A percentile compares a stretch with the other conserved stretches of the same genome.
Evolutionary conservation across 2,113 vertebrate species (phyloP).

Genomic region (Corythaeola cristata): DNA sequence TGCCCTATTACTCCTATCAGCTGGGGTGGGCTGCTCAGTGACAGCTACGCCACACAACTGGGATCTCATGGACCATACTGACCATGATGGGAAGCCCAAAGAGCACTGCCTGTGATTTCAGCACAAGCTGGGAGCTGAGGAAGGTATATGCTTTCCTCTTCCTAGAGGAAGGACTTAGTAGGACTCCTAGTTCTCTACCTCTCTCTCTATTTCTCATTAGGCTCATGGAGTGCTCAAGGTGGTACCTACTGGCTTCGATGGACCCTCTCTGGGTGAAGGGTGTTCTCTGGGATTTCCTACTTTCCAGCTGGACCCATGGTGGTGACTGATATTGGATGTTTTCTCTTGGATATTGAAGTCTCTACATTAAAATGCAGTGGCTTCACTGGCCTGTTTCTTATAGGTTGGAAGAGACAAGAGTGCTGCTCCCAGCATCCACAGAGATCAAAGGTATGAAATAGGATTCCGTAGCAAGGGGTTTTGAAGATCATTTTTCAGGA

Average conservation of each 20-base stretch:
- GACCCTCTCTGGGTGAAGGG: background rate
- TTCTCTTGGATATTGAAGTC: background rate
- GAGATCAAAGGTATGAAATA: conserved; percentile 60
- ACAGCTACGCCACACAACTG: accelerated
- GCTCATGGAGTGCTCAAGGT: background rate
- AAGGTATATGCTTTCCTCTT: background rate
- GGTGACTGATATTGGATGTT: background rate
- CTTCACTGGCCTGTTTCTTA: background rate
- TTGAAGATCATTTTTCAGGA: conserved; percentile 60
- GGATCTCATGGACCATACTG: background rate
- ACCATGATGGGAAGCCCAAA: background rate
- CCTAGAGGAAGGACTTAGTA: background rate
- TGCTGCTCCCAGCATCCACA: conserved; percentile 33
- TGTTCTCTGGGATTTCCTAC: background rate
- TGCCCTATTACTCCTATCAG: background rate
- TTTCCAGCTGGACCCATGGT: background rate
- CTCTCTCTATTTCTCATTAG: background rate
- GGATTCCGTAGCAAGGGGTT: conserved; percentile 19
- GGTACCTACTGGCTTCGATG: background rate
- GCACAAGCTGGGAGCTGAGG: background rate
- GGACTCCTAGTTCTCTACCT: background rate
- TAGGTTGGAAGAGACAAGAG: conserved; percentile 30
- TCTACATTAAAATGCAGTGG: background rate
- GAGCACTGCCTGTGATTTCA: background rate
- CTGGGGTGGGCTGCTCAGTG: background rate